Percentiles rank a stretch among this genome's conserved stretches.
Evolutionary conservation across 2,888 invertebrate genomes (phyloP).

Genomic region (Danaus chrysippus): DNA sequence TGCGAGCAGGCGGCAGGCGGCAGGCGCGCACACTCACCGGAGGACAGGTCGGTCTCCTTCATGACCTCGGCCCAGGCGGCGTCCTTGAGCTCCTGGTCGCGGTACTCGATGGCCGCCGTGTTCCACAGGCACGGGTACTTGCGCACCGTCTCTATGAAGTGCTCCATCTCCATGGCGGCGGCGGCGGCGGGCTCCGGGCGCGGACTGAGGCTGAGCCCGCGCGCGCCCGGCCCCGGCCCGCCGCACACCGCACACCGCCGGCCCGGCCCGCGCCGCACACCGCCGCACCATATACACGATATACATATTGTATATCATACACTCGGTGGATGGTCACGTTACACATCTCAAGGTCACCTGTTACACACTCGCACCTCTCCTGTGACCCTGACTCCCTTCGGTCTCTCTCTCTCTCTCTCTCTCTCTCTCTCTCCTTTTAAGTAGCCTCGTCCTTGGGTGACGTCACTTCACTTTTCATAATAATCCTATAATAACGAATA

Average conservation of each 20-base stretch:
- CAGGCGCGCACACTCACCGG: constrained; percentile 77
- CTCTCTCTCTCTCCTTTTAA: too few relatives aligned
- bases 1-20: constrained; percentile 78
- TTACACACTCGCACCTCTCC: background rate
- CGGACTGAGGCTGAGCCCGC: constrained; percentile 33
- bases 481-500: too few relatives aligned
- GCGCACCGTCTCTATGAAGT: constrained; percentile 68
- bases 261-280: constrained; percentile 30
- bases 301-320: background rate
- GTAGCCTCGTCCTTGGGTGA: too few relatives aligned
- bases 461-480: too few relatives aligned
- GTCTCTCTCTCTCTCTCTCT: too few relatives aligned
- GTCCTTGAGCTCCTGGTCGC: constrained; percentile 74
- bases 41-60: constrained; percentile 68
- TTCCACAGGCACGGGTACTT: constrained; percentile 73
- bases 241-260: constrained; percentile 30
- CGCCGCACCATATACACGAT: constrained; percentile 25
- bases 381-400: background rate
- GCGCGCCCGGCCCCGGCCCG: constrained; percentile 38
- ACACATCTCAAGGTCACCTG: background rate
- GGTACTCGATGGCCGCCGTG: constrained; percentile 70
- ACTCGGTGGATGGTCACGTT: constrained; percentile 7
- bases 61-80: constrained; percentile 72
- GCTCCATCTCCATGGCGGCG: constrained; percentile 56
- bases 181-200: constrained; percentile 34